Base-by-base conservation (phyloP, 92 coral and sea anemone species). In the Chrysogorgia sp. region DNA sequence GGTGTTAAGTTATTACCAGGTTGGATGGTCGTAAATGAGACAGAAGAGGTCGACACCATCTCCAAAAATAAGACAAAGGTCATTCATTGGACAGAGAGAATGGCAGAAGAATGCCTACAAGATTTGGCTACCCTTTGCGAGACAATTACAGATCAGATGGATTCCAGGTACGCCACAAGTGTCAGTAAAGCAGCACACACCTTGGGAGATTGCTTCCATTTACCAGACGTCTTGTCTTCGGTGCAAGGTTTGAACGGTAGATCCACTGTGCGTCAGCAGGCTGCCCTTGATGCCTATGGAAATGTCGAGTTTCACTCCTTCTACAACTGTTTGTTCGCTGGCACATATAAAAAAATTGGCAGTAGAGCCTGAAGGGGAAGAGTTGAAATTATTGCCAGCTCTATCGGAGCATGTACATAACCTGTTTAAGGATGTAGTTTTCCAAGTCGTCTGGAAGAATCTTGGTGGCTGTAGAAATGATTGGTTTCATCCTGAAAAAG, bases 221-320 rank as follows among this genome's bases (percentile, higher is more conserved):
- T 72, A 72, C 79, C 79, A 40, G 79, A 72, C 63, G 64, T 72
- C 33, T 13, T 71, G 57, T 43, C 40, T 63, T 59, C 53, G 45
- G 59, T 72, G 53, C 79, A 72, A 49, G 67, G 67, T 7, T 23
- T 61, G 28, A 61, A 26, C 37, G 67, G 40, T 23, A 72, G 79
- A 50, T 72, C 34, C 24, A 72, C 79, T 72, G 79, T 63, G 53
- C 64, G 45, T 72, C 79, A 72, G 34, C 63, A 32, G 31, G 65
- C 79, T 72, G 79, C 79, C 53, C 79, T 45, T 72, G 45, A 72
- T 72, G 66, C 31, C 30, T 72, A 72, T 52, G 79, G 78, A 33
- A 72, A 72, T 53, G 63, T 25, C 30, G 45, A 72, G 79, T 72
- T 72, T 47, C 63, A 43, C 63, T 72, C 79, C 43, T 72, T 49